Percentiles rank a stretch among this genome's conserved stretches.
These are phyloP conservation scores for Ceryle rudis DNA, from an alignment of 2,797 vertebrate species.

Conservation along the genomic window DNA sequence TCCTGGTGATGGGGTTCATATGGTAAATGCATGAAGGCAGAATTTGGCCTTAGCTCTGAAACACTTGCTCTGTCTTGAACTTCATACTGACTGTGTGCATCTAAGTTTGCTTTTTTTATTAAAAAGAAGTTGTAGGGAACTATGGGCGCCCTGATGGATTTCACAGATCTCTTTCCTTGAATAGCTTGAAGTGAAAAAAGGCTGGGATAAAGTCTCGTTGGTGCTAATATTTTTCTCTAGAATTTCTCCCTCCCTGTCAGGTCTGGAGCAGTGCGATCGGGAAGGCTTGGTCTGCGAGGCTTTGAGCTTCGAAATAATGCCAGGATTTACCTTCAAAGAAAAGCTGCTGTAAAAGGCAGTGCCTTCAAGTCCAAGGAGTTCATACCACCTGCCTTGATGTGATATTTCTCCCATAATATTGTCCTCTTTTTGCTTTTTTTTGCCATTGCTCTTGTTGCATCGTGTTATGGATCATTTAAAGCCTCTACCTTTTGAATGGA, in stretches of 20 bases:
- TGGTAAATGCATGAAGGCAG: neutral
- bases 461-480: neutral
- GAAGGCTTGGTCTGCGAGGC: neutral
- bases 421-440: neutral
- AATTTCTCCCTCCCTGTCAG: neutral
- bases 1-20: fast-evolving
- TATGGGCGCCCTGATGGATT: neutral
- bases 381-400: fast-evolving
- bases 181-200: neutral
- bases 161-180: neutral
- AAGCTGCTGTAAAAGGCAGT: neutral
- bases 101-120: no score
- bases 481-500: neutral
- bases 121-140: no score
- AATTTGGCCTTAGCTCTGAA: neutral
- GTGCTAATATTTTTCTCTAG: neutral
- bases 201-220: fast-evolving
- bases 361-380: neutral
- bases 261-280: neutral
- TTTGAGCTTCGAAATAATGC: neutral
- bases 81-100: neutral
- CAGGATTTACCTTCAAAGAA: neutral
- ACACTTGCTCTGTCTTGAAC: neutral
- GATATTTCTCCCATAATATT: fast-evolving
- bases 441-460: fast-evolving